These are phyloP conservation scores for Nemopilema nomurai DNA, from an alignment of 30 jellyfish, hydroid and myxozoan species.

Conservation along the genomic window DNA sequence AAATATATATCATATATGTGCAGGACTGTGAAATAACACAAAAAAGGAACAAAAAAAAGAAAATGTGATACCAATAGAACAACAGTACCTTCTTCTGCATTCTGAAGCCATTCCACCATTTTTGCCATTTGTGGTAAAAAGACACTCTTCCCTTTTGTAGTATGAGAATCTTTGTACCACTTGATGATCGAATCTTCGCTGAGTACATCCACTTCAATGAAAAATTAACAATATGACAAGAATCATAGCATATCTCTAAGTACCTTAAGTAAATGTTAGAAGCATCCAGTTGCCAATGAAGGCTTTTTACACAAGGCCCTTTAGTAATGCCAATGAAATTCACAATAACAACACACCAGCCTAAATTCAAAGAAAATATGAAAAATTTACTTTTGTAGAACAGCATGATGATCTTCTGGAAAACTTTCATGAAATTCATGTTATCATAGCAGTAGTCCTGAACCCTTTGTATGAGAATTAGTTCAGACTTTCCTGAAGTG, in stretches of 20 bases:
- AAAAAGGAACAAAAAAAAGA: no score
- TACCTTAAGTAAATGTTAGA: no score
- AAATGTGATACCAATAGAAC: no score
- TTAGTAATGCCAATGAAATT: no score
- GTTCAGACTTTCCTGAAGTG: slow-evolving; percentile 65
- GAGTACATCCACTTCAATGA: slow-evolving; percentile 86
- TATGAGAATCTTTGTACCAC: slow-evolving; percentile 89
- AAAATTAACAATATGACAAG: neutral
- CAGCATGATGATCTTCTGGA: slow-evolving; percentile 92
- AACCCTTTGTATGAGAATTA: slow-evolving; percentile 74
- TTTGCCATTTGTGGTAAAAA: slow-evolving; percentile 95
- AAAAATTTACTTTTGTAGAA: slow-evolving; percentile 81
- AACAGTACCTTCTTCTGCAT: slow-evolving; percentile 89
- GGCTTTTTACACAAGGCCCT: no score
- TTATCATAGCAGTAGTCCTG: slow-evolving; percentile 98
- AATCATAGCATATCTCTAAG: neutral
- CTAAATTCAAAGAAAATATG: no score
- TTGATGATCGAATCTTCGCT: slow-evolving; percentile 94
- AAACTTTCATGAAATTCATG: slow-evolving; percentile 97
- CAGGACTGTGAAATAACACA: no score
- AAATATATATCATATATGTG: no score
- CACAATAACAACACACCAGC: no score
- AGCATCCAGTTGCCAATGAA: no score
- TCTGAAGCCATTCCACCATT: slow-evolving; percentile 96
- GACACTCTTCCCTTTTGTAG: slow-evolving; percentile 92